Evolutionary conservation across 2,797 vertebrate species (phyloP), one percentile per base, ranked within the genome.

Genomic region (Urocyon cinereoargenteus): DNA sequence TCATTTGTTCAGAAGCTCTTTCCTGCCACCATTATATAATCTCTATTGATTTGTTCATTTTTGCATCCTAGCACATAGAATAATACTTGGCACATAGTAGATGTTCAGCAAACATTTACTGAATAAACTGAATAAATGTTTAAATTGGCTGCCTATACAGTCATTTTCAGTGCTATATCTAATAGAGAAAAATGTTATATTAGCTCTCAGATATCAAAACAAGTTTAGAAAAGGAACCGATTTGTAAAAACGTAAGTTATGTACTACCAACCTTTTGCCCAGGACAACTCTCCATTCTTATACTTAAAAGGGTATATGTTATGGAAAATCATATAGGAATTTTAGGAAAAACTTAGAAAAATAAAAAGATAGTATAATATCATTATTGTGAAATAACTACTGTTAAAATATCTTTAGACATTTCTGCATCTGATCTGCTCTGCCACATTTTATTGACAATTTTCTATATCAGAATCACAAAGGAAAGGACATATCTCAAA

Each of bases 311-410:
- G 31, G 21, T 57, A 49, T 81, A 40, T 85, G 21, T 45, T 57
- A 70, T 68, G 14, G 68, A 85, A 88, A 79, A 28, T 45, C 55
- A 91, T 9, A 53, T 40, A 70, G 26, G 51, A 86, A 55, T 16
- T 81, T 86, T 61, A 94, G 73, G 3, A 90, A n/a, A 85, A 77
- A 86, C 21, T 73, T 55, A 28, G 34, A 72, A 91, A 86, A 86
- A 45, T 81, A 85, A 91, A 55, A 49, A 49, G 28, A 84, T 55
- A 73, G 3, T 49, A 14, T 61, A 61, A 68, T 91, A 61, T 62
- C 16, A 57, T 86, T 51, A 61, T 13, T 91, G n/a, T 83, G 53
- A 88, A 87, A 75, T 49, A 92, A 66, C 12, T 77, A 83, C 40
- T 28, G 53, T 78, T 94, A 57, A 79, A 88, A 84, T 84, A 0